Conservation (phyloP, 2,888 invertebrate species). For the Nomada fucata region DNA sequence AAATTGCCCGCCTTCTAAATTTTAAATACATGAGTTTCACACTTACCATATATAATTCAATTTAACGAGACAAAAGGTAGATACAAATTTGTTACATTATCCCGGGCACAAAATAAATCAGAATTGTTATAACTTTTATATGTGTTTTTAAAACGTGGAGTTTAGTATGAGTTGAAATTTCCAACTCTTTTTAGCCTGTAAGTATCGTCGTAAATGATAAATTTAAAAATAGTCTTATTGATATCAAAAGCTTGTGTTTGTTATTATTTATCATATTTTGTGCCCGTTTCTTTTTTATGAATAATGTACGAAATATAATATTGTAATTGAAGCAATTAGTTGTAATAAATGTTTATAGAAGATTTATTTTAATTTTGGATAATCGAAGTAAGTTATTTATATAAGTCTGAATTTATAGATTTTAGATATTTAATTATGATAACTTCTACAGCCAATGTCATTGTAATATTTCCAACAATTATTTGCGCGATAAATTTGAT, state of each 20-base stretch:
- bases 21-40: constrained; percentile 14
- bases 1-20: constrained; percentile 29
- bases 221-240: constrained; percentile 19
- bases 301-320: constrained; percentile 27
- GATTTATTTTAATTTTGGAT: constrained; percentile 46
- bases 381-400: constrained; percentile 61
- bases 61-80: not conserved
- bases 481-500: constrained; percentile 7
- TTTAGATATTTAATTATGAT: constrained; percentile 19
- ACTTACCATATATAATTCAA: constrained; percentile 15
- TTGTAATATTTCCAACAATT: constrained; percentile 28
- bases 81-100: constrained; percentile 9
- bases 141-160: constrained; percentile 6
- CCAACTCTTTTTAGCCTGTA: constrained; percentile 2
- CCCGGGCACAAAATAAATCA: constrained; percentile 13
- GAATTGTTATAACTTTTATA: constrained; percentile 2
- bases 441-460: constrained; percentile 30
- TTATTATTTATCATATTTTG: constrained; percentile 19
- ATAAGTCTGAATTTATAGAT: constrained; percentile 57
- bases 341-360: constrained; percentile 44
- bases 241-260: not conserved
- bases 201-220: constrained; percentile 9
- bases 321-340: constrained; percentile 43
- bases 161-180: constrained; percentile 6
- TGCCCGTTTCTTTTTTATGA: constrained; percentile 22